phyloP scores from a whole-genome alignment of 1,140 invertebrate species.

The Pollicipes pollicipes region DNA sequence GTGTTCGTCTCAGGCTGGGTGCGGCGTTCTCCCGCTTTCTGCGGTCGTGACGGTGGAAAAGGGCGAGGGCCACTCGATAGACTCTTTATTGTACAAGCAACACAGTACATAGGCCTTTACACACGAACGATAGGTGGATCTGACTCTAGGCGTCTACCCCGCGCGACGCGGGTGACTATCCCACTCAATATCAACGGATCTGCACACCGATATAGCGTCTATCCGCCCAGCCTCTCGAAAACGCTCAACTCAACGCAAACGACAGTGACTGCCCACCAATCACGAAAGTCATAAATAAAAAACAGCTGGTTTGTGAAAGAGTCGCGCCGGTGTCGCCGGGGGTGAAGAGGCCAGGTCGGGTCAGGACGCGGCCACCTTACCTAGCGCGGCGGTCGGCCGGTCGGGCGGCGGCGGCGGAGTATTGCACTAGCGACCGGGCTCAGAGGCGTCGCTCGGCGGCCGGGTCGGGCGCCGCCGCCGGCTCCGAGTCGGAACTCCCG shows the following conservation, averaged over 20 bases:
- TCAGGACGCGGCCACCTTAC: neutral
- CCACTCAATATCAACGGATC: neutral
- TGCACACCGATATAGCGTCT: neutral
- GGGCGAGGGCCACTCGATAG: neutral
- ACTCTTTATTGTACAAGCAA: constrained; percentile 2
- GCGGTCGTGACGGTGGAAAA: too few relatives aligned
- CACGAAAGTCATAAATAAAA: neutral
- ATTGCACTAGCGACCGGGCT: neutral
- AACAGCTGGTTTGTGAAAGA: neutral
- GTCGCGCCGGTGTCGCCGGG: too few relatives aligned
- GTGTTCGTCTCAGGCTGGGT: too few relatives aligned
- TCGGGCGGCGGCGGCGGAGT: neutral
- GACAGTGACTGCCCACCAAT: neutral
- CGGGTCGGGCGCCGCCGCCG: too few relatives aligned
- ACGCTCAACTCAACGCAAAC: neutral
- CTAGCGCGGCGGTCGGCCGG: neutral
- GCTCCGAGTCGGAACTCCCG: neutral
- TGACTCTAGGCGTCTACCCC: neutral
- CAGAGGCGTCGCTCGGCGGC: neutral
- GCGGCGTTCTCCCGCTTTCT: too few relatives aligned
- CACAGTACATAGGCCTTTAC: neutral
- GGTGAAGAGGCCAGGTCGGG: too few relatives aligned
- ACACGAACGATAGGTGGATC: neutral
- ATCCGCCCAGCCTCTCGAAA: neutral
- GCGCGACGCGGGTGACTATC: neutral